Evolutionary conservation across 2,113 vertebrate genomes (phyloP).

Genomic region (Tinamus guttatus): DNA sequence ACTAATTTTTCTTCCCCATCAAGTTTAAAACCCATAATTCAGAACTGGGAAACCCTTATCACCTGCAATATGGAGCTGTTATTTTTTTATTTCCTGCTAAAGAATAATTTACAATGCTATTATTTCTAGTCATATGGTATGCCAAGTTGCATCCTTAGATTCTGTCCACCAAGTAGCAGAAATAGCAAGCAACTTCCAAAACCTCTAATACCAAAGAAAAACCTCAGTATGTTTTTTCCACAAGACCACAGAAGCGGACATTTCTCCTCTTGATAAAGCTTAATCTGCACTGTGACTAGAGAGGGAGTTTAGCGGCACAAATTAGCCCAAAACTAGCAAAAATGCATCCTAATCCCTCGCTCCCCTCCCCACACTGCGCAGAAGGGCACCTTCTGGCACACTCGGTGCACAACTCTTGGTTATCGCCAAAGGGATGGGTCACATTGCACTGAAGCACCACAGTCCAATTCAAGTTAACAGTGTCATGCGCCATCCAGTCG

Average conservation of each 20-base stretch:
- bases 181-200: neutral
- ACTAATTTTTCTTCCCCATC: neutral
- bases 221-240: accelerated
- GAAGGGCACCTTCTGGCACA: too few species aligned
- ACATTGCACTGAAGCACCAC: neutral
- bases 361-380: neutral
- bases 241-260: accelerated
- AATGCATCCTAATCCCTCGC: accelerated
- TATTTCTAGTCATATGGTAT: neutral
- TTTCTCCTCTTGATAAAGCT: neutral
- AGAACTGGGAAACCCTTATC: neutral
- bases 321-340: neutral
- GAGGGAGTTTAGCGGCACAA: neutral
- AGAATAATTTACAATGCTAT: neutral
- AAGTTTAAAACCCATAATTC: neutral
- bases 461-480: neutral
- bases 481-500: neutral
- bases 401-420: neutral
- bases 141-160: neutral
- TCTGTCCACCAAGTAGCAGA: neutral
- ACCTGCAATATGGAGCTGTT: neutral
- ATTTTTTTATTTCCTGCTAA: neutral
- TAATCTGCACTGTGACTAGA: neutral
- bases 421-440: neutral
- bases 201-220: neutral